Evolutionary conservation across 64 coral and sea anemone species (phyloP), one percentile per base, ranked within the genome.

Genomic region (Pocillopora damicornis): DNA sequence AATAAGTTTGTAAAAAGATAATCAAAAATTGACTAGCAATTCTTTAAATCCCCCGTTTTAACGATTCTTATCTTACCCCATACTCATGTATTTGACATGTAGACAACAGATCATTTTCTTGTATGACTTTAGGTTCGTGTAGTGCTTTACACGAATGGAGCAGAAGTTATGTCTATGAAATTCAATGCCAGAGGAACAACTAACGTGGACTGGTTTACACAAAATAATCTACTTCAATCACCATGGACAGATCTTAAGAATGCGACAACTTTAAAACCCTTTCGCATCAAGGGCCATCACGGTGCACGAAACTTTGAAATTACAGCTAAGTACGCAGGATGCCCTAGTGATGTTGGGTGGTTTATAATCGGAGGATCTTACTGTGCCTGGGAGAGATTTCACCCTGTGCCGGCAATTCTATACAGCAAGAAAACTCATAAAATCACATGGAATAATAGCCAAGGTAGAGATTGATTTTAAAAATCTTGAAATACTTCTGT

Each of bases 181-280:
- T 88, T 88, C 79, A 88, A 76, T 16, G 86, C 66, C 15, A 14
- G 2, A 8, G 67, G 37, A 9, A 57, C 64, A 12, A 75, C 56
- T 69, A 76, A 77, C 20, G 35, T 59, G 15, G 42, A 16, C 36
- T 93, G 91, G 78, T 88, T 88, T 81, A 61, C 69, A 20, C 58
- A 26, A 35, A 23, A 64, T 56, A 42, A 61, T 37, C 78, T 88
- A 1, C 13, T 87, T 34, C 59, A 42, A 1, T 60, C 75, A 17
- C 51, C 76, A 34, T 92, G 83, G 89, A 76, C 13, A 11, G 89
- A 83, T 61, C 78, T 90, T 23, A 59, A 6, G n/a, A 75, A 12
- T 1, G 38, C 37, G 23, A 35, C 22, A 17, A 36, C 9, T 9
- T 59, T 59, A n/a, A 3, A 2, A 14, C 1, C 57, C 13, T 87